Evolutionary conservation across 2,888 invertebrate species (phyloP).

Genomic region (Drosophila infuscata): DNA sequence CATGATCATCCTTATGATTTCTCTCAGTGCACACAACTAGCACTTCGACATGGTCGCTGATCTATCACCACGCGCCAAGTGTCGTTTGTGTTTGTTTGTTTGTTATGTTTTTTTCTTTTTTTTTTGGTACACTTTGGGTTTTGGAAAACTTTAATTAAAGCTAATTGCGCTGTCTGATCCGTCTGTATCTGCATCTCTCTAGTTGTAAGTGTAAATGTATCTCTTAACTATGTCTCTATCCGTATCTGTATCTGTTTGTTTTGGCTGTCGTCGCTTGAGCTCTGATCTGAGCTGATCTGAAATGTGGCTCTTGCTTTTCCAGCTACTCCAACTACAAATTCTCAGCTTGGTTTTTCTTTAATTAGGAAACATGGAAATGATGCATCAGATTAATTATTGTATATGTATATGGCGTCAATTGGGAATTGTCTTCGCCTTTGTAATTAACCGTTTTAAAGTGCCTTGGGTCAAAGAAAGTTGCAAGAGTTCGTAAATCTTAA

Average conservation of each 20-base stretch:
- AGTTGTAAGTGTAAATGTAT: conserved; percentile 29
- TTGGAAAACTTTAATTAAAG: conserved; percentile 71
- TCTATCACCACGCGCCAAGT: conserved; percentile 79
- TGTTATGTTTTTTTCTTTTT: conserved; percentile 1
- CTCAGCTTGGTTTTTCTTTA: conserved; percentile 40
- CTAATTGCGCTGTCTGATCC: conserved; percentile 61
- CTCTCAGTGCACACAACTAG: conserved; percentile 37
- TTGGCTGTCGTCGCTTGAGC: conserved; percentile 60
- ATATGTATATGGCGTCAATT: conserved; percentile 26
- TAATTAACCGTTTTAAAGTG: conserved; percentile 17
- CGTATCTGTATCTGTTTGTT: conserved; percentile 46
- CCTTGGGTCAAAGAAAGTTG: conserved; percentile 69
- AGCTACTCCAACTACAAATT: conserved; percentile 26
- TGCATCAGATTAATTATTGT: conserved; percentile 49
- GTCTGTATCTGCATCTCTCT: conserved; percentile 29
- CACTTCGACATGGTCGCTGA: conserved; percentile 41
- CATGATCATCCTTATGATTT: conserved; percentile 13
- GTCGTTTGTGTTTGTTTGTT: conserved; percentile 27
- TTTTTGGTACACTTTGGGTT: conserved; percentile 72
- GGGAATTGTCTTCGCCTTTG: conserved; percentile 16
- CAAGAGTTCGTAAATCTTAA: conserved; percentile 55
- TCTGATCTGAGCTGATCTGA: conserved; percentile 49
- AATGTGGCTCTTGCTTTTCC: conserved; percentile 1
- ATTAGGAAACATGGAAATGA: conserved; percentile 65
- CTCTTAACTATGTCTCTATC: conserved; percentile 27